Percentiles rank a stretch among this genome's conserved stretches.
Conservation (phyloP, 2,113 vertebrate species). For the Euleptes europaea region DNA sequence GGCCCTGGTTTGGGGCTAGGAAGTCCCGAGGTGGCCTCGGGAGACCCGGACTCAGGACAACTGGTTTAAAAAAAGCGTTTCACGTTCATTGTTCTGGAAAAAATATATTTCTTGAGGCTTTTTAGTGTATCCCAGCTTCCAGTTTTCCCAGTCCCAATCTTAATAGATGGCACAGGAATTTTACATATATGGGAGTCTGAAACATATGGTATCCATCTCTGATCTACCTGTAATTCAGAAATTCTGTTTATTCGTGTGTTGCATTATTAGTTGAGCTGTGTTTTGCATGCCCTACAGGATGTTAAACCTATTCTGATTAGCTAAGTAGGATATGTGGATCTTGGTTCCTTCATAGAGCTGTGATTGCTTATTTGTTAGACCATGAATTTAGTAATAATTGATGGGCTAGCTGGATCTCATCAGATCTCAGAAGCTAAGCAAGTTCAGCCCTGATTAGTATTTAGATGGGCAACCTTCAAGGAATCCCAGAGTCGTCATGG, state of each 20-base stretch:
- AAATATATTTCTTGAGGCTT: too few relatives aligned
- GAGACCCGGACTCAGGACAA: too few relatives aligned
- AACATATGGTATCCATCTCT: background rate
- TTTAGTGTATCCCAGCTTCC: too few relatives aligned
- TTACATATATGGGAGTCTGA: background rate
- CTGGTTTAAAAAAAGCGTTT: too few relatives aligned
- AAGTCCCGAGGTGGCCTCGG: too few relatives aligned
- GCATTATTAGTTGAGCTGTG: background rate
- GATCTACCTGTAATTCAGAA: background rate
- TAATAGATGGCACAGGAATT: background rate
- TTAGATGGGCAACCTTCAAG: too few relatives aligned
- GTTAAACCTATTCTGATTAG: background rate
- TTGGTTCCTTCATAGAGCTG: background rate
- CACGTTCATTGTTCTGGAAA: too few relatives aligned
- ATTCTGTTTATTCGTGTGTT: background rate
- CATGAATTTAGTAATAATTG: slow-evolving; percentile 39
- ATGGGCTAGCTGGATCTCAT: background rate
- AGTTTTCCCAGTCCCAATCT: too few relatives aligned
- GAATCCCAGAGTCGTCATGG: too few relatives aligned
- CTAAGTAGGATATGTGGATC: background rate
- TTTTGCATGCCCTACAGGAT: background rate
- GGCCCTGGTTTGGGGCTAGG: too few relatives aligned
- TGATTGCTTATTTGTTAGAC: slow-evolving; percentile 21
- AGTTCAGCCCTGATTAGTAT: too few relatives aligned
- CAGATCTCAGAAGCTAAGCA: too few relatives aligned